Conservation (phyloP, 2,888 invertebrate genomes). For the Latrodectus hesperus region DNA sequence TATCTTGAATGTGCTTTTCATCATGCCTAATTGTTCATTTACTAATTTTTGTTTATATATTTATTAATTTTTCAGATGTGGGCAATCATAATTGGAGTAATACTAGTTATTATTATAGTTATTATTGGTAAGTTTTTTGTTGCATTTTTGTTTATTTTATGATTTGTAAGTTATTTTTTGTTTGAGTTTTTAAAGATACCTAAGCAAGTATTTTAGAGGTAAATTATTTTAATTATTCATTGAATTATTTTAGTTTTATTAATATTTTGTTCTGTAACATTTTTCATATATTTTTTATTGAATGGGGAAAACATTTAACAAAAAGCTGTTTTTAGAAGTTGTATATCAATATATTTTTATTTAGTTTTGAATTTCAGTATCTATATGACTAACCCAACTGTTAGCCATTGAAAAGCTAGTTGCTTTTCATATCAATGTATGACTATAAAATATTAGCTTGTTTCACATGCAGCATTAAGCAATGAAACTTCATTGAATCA, state of each 20-base stretch:
- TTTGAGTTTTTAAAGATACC: too few relatives aligned
- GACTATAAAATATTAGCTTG: too few relatives aligned
- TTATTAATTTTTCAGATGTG: conserved; percentile 67
- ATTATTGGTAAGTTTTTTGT: conserved; percentile 69
- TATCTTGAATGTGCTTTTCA: conserved; percentile 23
- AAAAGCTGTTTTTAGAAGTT: too few relatives aligned
- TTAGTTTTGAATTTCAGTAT: too few relatives aligned
- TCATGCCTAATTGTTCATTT: conserved; percentile 41
- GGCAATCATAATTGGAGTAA: conserved; percentile 68
- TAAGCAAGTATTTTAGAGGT: too few relatives aligned
- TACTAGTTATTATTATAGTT: conserved; percentile 68
- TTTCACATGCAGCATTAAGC: too few relatives aligned
- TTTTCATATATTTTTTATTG: conserved; percentile 7
- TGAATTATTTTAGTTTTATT: conserved; percentile 24
- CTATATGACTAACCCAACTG: too few relatives aligned
- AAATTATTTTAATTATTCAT: too few relatives aligned
- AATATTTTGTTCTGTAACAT: conserved; percentile 10
- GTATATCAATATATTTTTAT: too few relatives aligned
- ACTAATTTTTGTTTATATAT: conserved; percentile 17
- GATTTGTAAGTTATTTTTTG: not conserved
- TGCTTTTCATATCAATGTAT: too few relatives aligned
- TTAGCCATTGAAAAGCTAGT: too few relatives aligned
- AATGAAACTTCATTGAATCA: too few relatives aligned
- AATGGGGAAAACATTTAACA: not conserved
- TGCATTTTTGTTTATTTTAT: conserved; percentile 9